Evolutionary conservation across 2,797 vertebrate genomes (phyloP), one percentile per base, ranked within the genome.

Genomic region (Fistularia commersonii): DNA sequence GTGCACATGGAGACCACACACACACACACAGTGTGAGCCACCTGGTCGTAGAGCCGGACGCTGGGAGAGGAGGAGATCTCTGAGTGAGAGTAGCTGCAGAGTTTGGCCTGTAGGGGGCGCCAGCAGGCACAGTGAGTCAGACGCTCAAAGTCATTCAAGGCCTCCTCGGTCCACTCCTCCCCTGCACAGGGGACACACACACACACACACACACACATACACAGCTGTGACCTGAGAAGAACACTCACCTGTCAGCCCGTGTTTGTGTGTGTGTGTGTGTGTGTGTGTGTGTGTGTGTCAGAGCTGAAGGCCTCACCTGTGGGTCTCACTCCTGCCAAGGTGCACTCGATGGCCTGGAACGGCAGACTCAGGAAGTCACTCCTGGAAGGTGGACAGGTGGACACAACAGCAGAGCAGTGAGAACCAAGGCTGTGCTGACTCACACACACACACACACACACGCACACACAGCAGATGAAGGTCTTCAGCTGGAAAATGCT

Each of bases 271-370:
- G n/a, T n/a, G n/a, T n/a, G n/a, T n/a, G n/a, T n/a, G n/a, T n/a
- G n/a, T n/a, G n/a, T n/a, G n/a, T n/a, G n/a, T n/a, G n/a, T n/a
- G n/a, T n/a, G n/a, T n/a, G 23, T 23, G 23, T 23, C 23, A 2
- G 23, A 23, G 23, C 23, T 23, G 23, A 23, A 23, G 23, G 23
- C 23, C 23, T 89, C 86, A 96, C 95, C 93, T 15, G 60, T 51
- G 0, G 94, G 92, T 15, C 52, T 69, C 0, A 97, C 79, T 39
- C 87, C 89, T 4, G 93, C 91, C 54, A 98, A 87, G 75, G 87
- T 90, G 72, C 96, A 98, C 67, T 98, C 94, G 14, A 97, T 91
- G 42, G 95, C 96, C 81, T 98, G 96, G 79, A 97, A 97, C 0
- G 95, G 95, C 45, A 98, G 90, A 70, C 95, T 95, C 50, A 98